Evolutionary conservation across 2,888 invertebrate genomes (phyloP), one percentile per base, ranked within the genome.

Genomic region (Meganola albula): DNA sequence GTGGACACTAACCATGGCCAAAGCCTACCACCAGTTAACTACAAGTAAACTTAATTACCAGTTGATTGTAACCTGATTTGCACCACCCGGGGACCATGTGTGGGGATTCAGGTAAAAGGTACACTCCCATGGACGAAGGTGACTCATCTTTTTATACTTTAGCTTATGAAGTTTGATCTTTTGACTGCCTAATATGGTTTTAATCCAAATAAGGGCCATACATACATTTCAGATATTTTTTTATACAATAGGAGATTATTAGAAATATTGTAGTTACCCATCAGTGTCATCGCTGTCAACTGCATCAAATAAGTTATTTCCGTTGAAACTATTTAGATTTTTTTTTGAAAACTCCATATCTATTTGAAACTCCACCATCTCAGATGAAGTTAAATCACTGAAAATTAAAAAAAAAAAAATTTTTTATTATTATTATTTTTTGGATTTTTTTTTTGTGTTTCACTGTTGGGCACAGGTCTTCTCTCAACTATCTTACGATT

Each of bases 331-430:
- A 8, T 48, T 47, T 1, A 45, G 53, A 5, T 44, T 38, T 2
- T 49, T 56, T 34, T 67, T 67, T 23, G 70, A 69, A 32, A 80
- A 80, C 28, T 83, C 75, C 24, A 74, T 38, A 21, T 84, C 80
- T 3, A 84, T 63, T 8, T 69, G 72, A 31, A 77, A 79, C 31
- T 74, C 57, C 7, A 20, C n/a, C n/a, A 20, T 5, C 20, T n/a
- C 20, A 5, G 3, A n/a, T 7, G 20, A 20, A 7, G 20, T 20
- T 7, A 20, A 20, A 7, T 20, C 8, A 20, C 20, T 20, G 20
- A 20, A 20, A 20, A 16, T 5, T 6, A 16, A 5, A 16, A 4
- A 16, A 4, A 16, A 16, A 16, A n/a, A n/a, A n/a, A n/a, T n/a
- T n/a, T n/a, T n/a, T n/a, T n/a, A n/a, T n/a, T n/a, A n/a, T n/a